These are phyloP conservation scores for Lycocerus yunnanus DNA, from an alignment of 2,888 invertebrate species.

Conservation along the genomic window DNA sequence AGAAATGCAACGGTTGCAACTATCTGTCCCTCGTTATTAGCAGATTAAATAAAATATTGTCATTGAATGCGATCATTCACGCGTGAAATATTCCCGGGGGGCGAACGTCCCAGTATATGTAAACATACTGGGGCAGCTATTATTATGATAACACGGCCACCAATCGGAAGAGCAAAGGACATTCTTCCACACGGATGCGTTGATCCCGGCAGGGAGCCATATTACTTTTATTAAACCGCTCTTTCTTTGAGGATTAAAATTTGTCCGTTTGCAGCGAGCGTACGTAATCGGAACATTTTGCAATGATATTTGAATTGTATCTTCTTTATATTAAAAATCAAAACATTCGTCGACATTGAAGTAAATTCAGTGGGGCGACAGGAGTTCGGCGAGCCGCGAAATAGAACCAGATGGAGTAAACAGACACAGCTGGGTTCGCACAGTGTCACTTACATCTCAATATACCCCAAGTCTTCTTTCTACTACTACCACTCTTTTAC, in stretches of 20 bases:
- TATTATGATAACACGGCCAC: slow-evolving; percentile 53
- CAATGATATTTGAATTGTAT: slow-evolving; percentile 35
- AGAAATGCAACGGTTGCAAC: slow-evolving; percentile 36
- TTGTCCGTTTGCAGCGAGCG: slow-evolving; percentile 41
- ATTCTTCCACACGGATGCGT: slow-evolving; percentile 51
- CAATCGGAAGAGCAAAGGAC: slow-evolving; percentile 46
- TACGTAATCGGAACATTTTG: slow-evolving; percentile 41
- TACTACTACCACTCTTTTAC: slow-evolving; percentile 38
- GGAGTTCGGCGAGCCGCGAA: slow-evolving; percentile 50
- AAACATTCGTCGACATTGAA: slow-evolving; percentile 41
- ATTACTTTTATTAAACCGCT: slow-evolving; percentile 39
- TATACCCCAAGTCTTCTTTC: slow-evolving; percentile 39
- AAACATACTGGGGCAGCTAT: slow-evolving; percentile 45
- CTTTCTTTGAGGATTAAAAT: slow-evolving; percentile 44
- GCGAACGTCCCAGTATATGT: slow-evolving; percentile 38
- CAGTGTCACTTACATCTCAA: slow-evolving; percentile 53
- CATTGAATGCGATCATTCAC: slow-evolving; percentile 42
- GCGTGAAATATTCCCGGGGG: slow-evolving; percentile 49
- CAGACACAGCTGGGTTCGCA: slow-evolving; percentile 49
- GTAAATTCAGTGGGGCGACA: slow-evolving; percentile 40
- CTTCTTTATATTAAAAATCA: slow-evolving; percentile 45
- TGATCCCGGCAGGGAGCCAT: slow-evolving; percentile 42
- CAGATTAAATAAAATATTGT: slow-evolving; percentile 47
- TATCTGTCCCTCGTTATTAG: slow-evolving; percentile 41
- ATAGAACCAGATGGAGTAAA: slow-evolving; percentile 55